These are phyloP conservation scores for Gambelia wislizenii DNA, from an alignment of 2,797 vertebrate genomes.

Conservation along the genomic window DNA sequence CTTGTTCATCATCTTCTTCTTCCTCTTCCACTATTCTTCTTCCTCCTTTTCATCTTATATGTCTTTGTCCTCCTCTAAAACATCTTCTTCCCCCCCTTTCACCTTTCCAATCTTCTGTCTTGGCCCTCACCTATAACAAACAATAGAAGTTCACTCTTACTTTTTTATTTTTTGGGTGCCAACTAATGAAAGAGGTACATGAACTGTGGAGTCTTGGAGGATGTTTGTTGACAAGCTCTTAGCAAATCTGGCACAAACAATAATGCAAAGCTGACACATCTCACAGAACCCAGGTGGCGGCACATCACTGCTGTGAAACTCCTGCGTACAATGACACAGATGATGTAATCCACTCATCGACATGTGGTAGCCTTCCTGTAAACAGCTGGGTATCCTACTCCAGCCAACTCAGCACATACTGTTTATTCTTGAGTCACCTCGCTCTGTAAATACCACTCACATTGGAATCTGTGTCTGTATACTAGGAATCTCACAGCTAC, in stretches of 20 bases:
- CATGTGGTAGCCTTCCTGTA: neutral
- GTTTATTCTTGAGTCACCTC: neutral
- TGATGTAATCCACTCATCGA: neutral
- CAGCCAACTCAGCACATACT: neutral
- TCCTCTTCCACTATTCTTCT: neutral
- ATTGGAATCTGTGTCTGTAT: neutral
- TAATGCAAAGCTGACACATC: neutral
- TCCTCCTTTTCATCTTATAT: neutral
- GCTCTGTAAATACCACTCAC: rapidly evolving
- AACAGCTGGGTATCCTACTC: neutral
- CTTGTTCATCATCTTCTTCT: rapidly evolving
- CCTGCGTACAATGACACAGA: neutral
- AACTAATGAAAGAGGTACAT: neutral
- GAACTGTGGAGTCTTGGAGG: neutral
- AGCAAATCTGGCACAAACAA: conserved; percentile 17
- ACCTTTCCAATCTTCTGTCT: neutral
- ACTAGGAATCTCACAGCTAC: neutral
- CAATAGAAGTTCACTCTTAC: neutral
- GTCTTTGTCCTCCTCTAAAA: too few relatives aligned
- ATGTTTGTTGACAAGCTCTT: conserved; percentile 19
- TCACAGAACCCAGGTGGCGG: neutral
- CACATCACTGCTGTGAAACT: neutral
- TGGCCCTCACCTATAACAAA: neutral
- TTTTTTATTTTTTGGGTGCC: neutral
- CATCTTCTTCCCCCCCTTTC: too few relatives aligned